Percentiles rank a stretch among this genome's conserved stretches.
Conservation (phyloP, 2,797 vertebrate species). For the Cossypha niveicapilla region DNA sequence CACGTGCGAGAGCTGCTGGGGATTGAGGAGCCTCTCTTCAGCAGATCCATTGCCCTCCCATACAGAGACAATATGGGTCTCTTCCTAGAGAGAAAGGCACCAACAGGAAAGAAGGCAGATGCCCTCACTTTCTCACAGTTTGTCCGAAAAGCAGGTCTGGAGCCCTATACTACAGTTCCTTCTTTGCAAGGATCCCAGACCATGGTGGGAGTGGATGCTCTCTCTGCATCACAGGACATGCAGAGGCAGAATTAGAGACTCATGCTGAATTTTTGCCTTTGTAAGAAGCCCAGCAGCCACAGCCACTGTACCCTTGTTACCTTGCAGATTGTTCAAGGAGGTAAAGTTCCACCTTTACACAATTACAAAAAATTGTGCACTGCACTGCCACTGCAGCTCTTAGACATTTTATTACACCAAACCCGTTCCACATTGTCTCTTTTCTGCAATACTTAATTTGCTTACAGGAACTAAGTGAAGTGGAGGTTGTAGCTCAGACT, state of each 20-base stretch:
- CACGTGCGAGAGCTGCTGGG: conserved; percentile 79
- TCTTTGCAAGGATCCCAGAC: background rate
- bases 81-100: conserved; percentile 86
- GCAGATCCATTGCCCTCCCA: conserved; percentile 79
- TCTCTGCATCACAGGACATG: background rate
- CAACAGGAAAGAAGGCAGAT: conserved; percentile 76
- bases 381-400: background rate
- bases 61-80: conserved; percentile 77
- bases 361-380: background rate
- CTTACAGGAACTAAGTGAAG: background rate
- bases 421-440: background rate
- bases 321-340: background rate
- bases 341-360: background rate
- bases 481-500: background rate
- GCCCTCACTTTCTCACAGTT: conserved; percentile 78
- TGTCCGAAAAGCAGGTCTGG: conserved; percentile 55
- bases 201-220: background rate
- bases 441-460: background rate
- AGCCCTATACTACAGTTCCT: background rate
- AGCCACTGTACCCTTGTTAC: background rate
- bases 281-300: background rate
- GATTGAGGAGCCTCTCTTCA: conserved; percentile 80
- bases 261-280: background rate
- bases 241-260: background rate
- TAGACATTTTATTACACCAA: background rate